Base-by-base conservation (phyloP, 2,113 vertebrate species). In the Trematocara variabile region DNA sequence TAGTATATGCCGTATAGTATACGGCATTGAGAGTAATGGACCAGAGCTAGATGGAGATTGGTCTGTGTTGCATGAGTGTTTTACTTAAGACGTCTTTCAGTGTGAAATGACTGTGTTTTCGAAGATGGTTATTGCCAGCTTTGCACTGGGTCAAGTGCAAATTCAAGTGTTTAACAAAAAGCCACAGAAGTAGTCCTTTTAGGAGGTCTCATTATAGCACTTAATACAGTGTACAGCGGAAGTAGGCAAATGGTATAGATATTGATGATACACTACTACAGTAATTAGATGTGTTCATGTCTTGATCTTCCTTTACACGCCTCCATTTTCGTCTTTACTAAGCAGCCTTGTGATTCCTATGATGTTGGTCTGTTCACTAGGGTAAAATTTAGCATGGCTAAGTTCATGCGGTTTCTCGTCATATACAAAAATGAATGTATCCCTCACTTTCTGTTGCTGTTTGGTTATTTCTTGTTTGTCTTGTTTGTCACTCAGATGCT, bases 401-500 rank as follows among this genome's bases (percentile, higher is more conserved):
- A 30, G 78, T 88, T 89, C 7, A 65, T 28, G 79, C 20, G 13
- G 60, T 86, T 89, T 58, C n/a, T 80, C 39, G 5, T 82, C 41
- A 25, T 37, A 14, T 50, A 2, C 25, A 30, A 70, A 58, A 0
- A 68, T 44, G 0, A 3, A 20, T 79, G 44, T 16, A 46, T 68
- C 5, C 22, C 30, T 65, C 30, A 65, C 4, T 1, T 54, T 56
- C 25, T 44, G 48, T 3, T 52, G 55, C 28, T 56, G 25, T 37
- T 79, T 84, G 68, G 18, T 55, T 25, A 9, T 77, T 65, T 85
- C 70, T n/a, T 75, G n/a, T 70, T 52, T 14, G 30, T 80, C 65
- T 54, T 80, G 44, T 92, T 91, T 77, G 25, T 55, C 78, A 39
- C 78, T 80, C 48, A 28, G 53, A 88, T 80, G 48, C 88, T 78